These are phyloP conservation scores for Ispidina picta DNA, from an alignment of 2,797 vertebrate genomes.

Conservation along the genomic window DNA sequence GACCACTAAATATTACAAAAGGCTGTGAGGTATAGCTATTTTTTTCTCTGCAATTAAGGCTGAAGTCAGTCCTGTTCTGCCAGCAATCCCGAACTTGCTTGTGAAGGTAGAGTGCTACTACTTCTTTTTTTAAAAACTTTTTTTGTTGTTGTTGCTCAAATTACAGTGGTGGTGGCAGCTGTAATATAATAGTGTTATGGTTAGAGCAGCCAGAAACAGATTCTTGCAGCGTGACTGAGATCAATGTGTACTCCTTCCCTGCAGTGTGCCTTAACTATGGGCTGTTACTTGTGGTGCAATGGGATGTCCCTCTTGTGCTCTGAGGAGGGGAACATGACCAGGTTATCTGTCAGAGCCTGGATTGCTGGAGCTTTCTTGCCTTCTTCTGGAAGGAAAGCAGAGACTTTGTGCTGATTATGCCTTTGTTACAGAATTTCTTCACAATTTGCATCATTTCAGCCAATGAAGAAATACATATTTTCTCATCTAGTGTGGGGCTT, in stretches of 20 bases:
- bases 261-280: background rate
- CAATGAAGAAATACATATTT: background rate
- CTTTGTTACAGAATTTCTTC: background rate
- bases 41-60: background rate
- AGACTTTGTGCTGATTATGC: background rate
- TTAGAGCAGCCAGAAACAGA: background rate
- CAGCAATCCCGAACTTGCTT: background rate
- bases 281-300: rapidly evolving
- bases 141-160: background rate
- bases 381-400: background rate
- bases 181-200: background rate
- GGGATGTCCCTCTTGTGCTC: background rate
- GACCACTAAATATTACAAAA: background rate
- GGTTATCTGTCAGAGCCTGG: rapidly evolving
- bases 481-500: rapidly evolving
- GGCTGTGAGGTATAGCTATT: background rate
- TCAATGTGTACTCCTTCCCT: background rate
- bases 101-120: background rate
- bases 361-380: background rate
- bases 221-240: background rate
- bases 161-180: background rate
- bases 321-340: too few species aligned
- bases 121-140: background rate
- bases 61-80: background rate
- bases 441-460: background rate